Evolutionary conservation across 2,797 vertebrate species (phyloP).

Genomic region (Hephaestus fuliginosus): DNA sequence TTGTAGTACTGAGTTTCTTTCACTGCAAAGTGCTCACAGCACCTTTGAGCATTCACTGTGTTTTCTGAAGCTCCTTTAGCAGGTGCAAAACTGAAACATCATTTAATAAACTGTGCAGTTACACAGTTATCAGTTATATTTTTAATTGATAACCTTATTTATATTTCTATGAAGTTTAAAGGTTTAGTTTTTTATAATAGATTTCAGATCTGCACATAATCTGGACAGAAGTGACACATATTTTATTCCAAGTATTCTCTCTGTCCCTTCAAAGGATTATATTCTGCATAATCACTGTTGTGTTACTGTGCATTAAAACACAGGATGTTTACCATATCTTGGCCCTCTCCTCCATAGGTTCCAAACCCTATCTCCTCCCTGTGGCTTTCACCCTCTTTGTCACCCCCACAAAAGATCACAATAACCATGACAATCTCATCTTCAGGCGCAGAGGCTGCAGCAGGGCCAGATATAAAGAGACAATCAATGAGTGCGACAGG

Average conservation of each 20-base stretch:
- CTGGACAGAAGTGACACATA: background rate
- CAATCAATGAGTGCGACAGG: slow-evolving; percentile 63
- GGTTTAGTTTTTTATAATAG: slow-evolving; percentile 20
- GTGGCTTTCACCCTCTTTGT: slow-evolving; percentile 71
- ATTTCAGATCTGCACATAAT: slow-evolving; percentile 22
- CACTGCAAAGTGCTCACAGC: background rate
- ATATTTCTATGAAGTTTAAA: slow-evolving; percentile 12
- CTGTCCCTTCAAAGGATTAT: slow-evolving; percentile 2
- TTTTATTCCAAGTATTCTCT: slow-evolving; percentile 12
- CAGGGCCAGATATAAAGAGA: slow-evolving; percentile 68
- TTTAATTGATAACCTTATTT: background rate
- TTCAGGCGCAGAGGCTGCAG: slow-evolving; percentile 61
- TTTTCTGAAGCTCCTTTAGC: slow-evolving; percentile 13
- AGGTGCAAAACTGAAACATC: background rate
- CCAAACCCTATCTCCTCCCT: slow-evolving; percentile 49
- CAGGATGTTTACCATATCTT: slow-evolving; percentile 64
- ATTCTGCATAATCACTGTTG: slow-evolving; percentile 28
- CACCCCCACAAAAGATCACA: slow-evolving; percentile 72
- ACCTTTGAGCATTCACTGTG: background rate
- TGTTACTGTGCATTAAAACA: slow-evolving; percentile 37
- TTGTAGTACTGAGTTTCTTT: background rate
- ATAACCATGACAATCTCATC: slow-evolving; percentile 82
- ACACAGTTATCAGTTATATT: background rate
- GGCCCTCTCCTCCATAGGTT: slow-evolving; percentile 47
- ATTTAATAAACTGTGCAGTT: slow-evolving; percentile 7